These are phyloP conservation scores for Myathropa florea DNA, from an alignment of 2,888 invertebrate species.

Conservation along the genomic window DNA sequence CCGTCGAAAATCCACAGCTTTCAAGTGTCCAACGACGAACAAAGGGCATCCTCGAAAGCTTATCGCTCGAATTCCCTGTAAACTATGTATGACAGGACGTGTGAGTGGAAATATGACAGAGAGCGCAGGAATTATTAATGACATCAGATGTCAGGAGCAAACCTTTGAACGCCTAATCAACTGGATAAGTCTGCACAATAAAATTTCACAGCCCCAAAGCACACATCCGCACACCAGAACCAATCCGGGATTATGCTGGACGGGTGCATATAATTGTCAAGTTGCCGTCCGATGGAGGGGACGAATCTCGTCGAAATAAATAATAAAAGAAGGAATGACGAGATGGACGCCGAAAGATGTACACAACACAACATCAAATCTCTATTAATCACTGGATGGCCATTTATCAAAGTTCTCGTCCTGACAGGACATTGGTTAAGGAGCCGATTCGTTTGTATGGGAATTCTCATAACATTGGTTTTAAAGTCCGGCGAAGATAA, in stretches of 20 bases:
- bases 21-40: neutral
- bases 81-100: slow-evolving; percentile 1
- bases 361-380: slow-evolving; percentile 52
- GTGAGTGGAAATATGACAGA: slow-evolving; percentile 48
- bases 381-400: slow-evolving; percentile 63
- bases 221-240: neutral
- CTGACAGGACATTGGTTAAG: slow-evolving; percentile 43
- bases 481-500: slow-evolving; percentile 25
- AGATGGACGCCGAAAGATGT: slow-evolving; percentile 20
- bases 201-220: slow-evolving; percentile 33
- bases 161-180: slow-evolving; percentile 69
- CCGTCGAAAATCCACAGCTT: neutral
- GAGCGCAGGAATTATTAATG: slow-evolving; percentile 60
- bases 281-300: neutral
- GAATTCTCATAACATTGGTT: slow-evolving; percentile 27
- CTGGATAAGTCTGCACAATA: slow-evolving; percentile 54
- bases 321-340: slow-evolving; percentile 16
- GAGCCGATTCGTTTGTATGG: slow-evolving; percentile 13
- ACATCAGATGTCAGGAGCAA: slow-evolving; percentile 60
- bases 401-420: slow-evolving; percentile 57
- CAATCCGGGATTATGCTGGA: neutral
- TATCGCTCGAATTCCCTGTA: neutral
- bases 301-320: slow-evolving; percentile 23
- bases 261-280: slow-evolving; percentile 54
- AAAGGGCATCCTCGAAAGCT: neutral